Conservation (phyloP, 1,140 invertebrate genomes). For the Drosophila watanabei region DNA sequence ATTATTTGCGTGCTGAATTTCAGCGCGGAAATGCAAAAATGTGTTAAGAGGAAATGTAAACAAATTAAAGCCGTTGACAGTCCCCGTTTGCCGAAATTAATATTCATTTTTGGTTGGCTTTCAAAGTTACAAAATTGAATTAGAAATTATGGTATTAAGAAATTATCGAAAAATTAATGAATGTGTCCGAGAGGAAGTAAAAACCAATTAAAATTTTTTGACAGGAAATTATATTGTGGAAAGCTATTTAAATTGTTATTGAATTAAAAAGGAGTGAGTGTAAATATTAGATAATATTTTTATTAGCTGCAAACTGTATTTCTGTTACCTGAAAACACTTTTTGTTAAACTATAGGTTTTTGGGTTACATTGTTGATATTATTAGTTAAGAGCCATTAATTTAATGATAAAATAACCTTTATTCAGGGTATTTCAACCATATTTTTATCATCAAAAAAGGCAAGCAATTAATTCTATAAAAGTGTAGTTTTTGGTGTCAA, state of each 20-base stretch:
- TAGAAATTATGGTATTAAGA: constrained; percentile 1
- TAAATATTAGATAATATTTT: background rate
- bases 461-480: background rate
- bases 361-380: too few species aligned
- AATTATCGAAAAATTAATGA: background rate
- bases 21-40: constrained; percentile 14
- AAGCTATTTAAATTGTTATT: background rate
- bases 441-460: background rate
- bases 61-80: constrained; percentile 22
- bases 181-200: too few species aligned
- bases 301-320: too few species aligned
- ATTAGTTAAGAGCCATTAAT: too few species aligned
- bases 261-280: background rate
- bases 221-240: background rate
- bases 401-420: background rate
- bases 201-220: background rate
- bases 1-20: constrained; percentile 47
- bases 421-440: too few species aligned
- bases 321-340: background rate
- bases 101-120: background rate
- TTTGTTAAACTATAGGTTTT: background rate
- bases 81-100: constrained; percentile 7
- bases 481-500: background rate
- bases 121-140: constrained; percentile 3
- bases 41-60: constrained; percentile 30